Evolutionary conservation across 2,113 vertebrate species (phyloP).

Genomic region (Crocuta crocuta): DNA sequence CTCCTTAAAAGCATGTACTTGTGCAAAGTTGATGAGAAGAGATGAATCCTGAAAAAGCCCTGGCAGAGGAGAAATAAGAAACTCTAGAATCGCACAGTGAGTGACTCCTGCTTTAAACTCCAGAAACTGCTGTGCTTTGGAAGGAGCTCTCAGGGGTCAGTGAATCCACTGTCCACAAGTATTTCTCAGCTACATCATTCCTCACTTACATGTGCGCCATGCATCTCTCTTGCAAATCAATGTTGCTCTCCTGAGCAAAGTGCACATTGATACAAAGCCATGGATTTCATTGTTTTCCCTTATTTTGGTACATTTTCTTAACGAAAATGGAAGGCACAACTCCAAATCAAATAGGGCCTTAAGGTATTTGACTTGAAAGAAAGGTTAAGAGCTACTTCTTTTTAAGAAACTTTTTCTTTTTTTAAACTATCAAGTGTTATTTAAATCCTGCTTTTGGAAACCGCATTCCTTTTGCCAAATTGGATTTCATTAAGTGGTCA

Average conservation of each 20-base stretch:
- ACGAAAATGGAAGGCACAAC: not conserved
- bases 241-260: not conserved
- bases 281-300: not conserved
- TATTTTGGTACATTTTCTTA: not conserved
- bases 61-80: not conserved
- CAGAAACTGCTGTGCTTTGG: not conserved
- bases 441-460: constrained; percentile 39
- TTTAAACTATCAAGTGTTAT: not conserved
- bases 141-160: not conserved
- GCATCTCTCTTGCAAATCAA: not conserved
- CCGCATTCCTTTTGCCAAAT: not conserved
- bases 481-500: constrained; percentile 13
- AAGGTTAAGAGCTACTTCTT: constrained; percentile 18
- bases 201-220: not conserved
- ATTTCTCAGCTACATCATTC: not conserved
- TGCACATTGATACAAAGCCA: not conserved
- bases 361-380: constrained; percentile 1
- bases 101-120: not conserved
- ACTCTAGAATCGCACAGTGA: not conserved
- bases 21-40: constrained; percentile 20
- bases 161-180: not conserved
- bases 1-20: not conserved
- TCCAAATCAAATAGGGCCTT: not conserved
- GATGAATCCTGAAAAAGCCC: not conserved
- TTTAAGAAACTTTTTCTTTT: not conserved